Base-by-base conservation (phyloP, 2,797 vertebrate species). In the Cheirogaleus major region DNA sequence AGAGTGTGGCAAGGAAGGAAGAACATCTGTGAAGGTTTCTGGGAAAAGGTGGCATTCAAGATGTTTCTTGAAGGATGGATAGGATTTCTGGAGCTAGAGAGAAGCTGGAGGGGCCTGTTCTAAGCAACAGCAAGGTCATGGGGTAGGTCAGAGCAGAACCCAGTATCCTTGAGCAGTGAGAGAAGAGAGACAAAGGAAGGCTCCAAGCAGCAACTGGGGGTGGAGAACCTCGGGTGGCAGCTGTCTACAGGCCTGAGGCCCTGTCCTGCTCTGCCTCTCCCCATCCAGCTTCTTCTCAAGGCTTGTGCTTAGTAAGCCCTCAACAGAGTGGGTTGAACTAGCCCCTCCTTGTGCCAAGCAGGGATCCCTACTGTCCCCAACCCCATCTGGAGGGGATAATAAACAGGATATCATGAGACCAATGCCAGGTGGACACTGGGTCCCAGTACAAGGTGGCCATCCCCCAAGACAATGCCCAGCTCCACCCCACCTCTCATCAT, bases 111-210 rank as follows among this genome's bases (percentile, higher is more conserved):
- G 55, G 45, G 70, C 61, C 85, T 88, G 76, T 80, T 72, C 83
- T 63, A 72, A 75, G 69, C 80, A 59, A 72, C 13, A 55, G 70
- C 35, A 82, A 96, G 96, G 93, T 89, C 79, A 4, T 23, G 23
- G 38, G 43, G 57, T 65, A 92, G 50, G 93, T 82, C 90, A 79
- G 92, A 82, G 90, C 52, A 32, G 91, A 92, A 97, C 82, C 52
- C 18, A 2, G 78, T 41, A 67, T 91, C 45, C 95, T 59, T 25
- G 50, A 63, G 73, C 82, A 32, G 30, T 2, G 27, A 55, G 45
- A 55, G 38, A 57, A 69, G 41, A 72, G 61, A n/a, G 45, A 3
- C 13, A 11, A 69, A 89, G 35, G 52, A 15, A 69, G 88, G 67
- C 57, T 93, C 20, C 50, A 79, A 73, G 25, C 35, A 10, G 65